These are phyloP conservation scores for Agrotis clavis DNA, from an alignment of 2,888 invertebrate species.

Conservation along the genomic window DNA sequence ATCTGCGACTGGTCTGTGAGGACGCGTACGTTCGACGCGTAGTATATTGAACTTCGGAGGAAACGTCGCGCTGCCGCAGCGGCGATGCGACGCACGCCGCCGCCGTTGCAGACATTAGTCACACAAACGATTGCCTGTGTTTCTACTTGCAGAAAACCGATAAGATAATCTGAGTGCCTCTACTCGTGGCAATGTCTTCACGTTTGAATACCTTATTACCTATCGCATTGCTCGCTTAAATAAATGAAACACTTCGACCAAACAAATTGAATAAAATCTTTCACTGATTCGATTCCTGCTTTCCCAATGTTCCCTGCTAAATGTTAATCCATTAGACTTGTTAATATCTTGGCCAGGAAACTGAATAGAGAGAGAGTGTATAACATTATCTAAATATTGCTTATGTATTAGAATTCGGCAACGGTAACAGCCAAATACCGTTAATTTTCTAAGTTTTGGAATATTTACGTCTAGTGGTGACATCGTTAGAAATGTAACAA, in stretches of 20 bases:
- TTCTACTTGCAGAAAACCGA: conserved; percentile 63
- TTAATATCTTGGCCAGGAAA: conserved; percentile 62
- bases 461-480: conserved; percentile 48
- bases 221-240: conserved; percentile 23
- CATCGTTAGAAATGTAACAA: conserved; percentile 60
- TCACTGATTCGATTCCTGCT: conserved; percentile 27
- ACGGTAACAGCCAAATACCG: conserved; percentile 74
- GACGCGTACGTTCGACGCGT: conserved; percentile 69
- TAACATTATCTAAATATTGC: conserved; percentile 69
- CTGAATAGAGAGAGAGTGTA: conserved; percentile 61
- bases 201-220: conserved; percentile 45
- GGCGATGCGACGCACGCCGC: conserved; percentile 65
- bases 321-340: conserved; percentile 65
- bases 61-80: conserved; percentile 65
- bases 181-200: conserved; percentile 41
- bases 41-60: conserved; percentile 79
- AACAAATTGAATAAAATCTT: conserved; percentile 24
- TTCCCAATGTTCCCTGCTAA: conserved; percentile 45
- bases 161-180: conserved; percentile 63
- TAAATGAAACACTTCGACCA: conserved; percentile 31
- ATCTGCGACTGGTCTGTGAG: conserved; percentile 76
- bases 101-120: conserved; percentile 64
- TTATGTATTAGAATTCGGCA: conserved; percentile 73
- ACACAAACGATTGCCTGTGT: conserved; percentile 59
- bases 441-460: conserved; percentile 72